Evolutionary conservation across 2,888 invertebrate species (phyloP), one percentile per base, ranked within the genome.

Genomic region (Scelioninae gen. 1): DNA sequence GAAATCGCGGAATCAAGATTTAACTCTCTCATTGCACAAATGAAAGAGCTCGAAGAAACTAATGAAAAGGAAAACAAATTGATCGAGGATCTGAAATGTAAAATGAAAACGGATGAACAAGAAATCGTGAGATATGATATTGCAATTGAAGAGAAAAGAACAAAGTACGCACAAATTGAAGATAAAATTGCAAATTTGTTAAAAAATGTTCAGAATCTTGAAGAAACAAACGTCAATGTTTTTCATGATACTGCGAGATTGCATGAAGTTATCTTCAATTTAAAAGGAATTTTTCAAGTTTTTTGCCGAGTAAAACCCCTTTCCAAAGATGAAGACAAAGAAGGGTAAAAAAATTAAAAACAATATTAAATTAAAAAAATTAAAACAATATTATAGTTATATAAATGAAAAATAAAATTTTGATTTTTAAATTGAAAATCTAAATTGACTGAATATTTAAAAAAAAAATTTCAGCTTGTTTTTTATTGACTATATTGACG

Each of bases 211-310:
- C 1, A 62, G 8, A 7, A 31, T 5, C 7, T 32, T 9, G 13
- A 32, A 13, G 29, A 38, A 38, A 16, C 53, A 0, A 7, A 5
- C 1, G 8, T 47, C 3, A 6, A 53, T 23, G 8, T 53, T 65
- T 38, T 10, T n/a, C 7, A 3, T 10, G 71, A 71, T 10, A 51
- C 16, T 8, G n/a, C 6, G 0, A 10, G 15, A 15, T 60, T 71
- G 15, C 38, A 51, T 11, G 40, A 71, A 5, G 49, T 49, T 10
- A 29, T 60, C 23, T 40, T 15, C 8, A 58, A 58, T 38, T 31
- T 60, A 15, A 71, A 60, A 15, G 71, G 60, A 51, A 49, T 29
- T 5, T 16, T 60, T 8, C 71, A 71, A 51, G 51, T 71, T 13
- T 16, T 71, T 15, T 71, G 58, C 58, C 60, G 40, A 51, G 55